Base-by-base conservation (phyloP, 2,797 vertebrate genomes). In the Petrocephalus sullivani region DNA sequence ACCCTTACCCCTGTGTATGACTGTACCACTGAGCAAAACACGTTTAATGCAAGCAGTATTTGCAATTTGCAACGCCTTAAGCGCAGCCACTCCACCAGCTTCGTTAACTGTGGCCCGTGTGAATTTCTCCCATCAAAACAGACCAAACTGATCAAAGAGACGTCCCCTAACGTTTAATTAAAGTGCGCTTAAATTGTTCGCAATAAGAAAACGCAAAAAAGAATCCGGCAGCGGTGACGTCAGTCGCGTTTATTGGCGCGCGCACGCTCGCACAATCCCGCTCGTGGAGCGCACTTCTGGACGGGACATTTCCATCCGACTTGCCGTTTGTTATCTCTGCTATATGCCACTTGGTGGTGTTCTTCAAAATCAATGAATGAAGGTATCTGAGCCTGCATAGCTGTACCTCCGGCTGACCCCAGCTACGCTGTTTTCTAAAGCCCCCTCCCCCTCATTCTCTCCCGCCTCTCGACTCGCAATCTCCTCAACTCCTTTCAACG, bases 291-390 rank as follows among this genome's bases (percentile, higher is more conserved):
- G 58, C 60, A 53, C 58, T 67, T 67, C 51, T 61, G 12, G 28
- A 54, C 60, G 85, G 95, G 93, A 85, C 89, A 89, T 94, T 95
- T 92, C 91, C 88, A 88, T 71, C 89, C 90, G 94, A 95, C 92
- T 92, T 88, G 91, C 91, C 94, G 94, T 94, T 91, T 97, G 97
- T 97, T 97, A 96, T 97, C 97, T 95, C 97, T 95, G 92, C 95
- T 95, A 92, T 93, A 96, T 96, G 96, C 97, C 97, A 96, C 97
- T 97, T 96, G 97, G 97, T 97, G 97, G 96, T 96, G 97, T 96
- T 95, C 94, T 94, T 95, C 94, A 95, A 95, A 95, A 94, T 95
- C 92, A 95, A 94, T 92, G 95, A 96, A 95, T 93, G 96, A 91
- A 95, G 94, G 94, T 94, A 94, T 95, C 93, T 93, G 93, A 89